Evolutionary conservation across 2,113 vertebrate genomes (phyloP), one percentile per base, ranked within the genome.

Genomic region (Clarias batrachus): DNA sequence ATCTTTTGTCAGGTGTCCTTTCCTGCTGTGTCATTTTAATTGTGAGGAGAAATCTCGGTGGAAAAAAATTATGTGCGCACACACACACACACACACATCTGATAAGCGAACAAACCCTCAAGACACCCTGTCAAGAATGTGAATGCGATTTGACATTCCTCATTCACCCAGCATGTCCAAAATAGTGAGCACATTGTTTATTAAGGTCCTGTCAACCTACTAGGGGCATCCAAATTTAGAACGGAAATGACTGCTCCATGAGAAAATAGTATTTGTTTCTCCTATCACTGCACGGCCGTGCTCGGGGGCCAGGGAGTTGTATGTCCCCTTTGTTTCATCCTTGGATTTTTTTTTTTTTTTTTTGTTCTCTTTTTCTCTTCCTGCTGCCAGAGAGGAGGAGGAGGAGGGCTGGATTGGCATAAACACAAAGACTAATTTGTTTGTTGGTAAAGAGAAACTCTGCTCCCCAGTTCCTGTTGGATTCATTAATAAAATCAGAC

Each of bases 401-500:
- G 84, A 91, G 91, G 92, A 90, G 88, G 92, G 92, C 78, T 87
- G 92, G 91, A 93, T 91, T 91, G 86, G 91, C 91, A 91, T 89
- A 66, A 92, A 94, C 90, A 94, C 95, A 95, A 95, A 95, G 93
- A 91, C 93, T 94, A 94, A 95, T 95, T 95, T 95, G 94, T 95
- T 94, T 94, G 93, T 94, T 94, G 89, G 93, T 93, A 94, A 95
- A 95, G 92, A 95, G 92, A 94, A 93, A 94, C 92, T 93, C 91
- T 92, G 84, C 92, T 91, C 90, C 83, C 90, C 90, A 91, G 91
- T 94, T 95, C 93, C 94, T 93, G 93, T 92, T 91, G 90, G 91
- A 91, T 90, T 91, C 93, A 95, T 94, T 95, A 94, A 93, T 93
- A 92, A 93, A 93, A 94, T 89, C 87, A 90, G 90, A 87, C 89